Evolutionary conservation across 1,140 invertebrate genomes (phyloP), one percentile per base, ranked within the genome.

Genomic region (Leptinotarsa lineolata): DNA sequence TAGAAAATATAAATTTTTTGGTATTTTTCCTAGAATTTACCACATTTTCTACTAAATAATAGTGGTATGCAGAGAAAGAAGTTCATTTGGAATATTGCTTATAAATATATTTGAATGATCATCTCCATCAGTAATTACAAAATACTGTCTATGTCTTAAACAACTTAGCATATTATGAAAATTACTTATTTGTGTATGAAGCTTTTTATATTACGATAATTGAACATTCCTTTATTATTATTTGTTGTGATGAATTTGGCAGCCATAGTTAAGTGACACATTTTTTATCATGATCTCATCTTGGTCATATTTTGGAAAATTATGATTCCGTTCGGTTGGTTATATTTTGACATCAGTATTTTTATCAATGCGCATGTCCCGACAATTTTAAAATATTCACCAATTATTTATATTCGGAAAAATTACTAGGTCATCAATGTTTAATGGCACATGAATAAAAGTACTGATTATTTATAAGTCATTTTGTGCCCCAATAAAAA

Each of bases 241-340:
- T 67, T 18, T 67, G n/a, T 54, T 68, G 67, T 68, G 67, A 68
- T 68, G 16, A 45, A 54, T 71, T 39, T 71, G 69, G 69, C 69
- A 71, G 69, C 69, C 66, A 68, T 63, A 63, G 68, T 59, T 70
- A 30, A 24, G 18, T 20, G 16, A 54, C 48, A 54, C 48, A 13
- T 70, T 59, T 58, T 70, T 58, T 59, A 24, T 70, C 59, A 44
- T 70, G 48, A 70, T 70, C 58, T 70, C 48, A 70, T 70, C 44
- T 68, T 44, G 66, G 20, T 64, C 24, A 30, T 67, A n/a, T 67
- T 20, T 30, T n/a, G 16, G 58, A 59, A 59, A 58, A 58, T 24
- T 65, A 16, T 65, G 16, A 20, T 24, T 21, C 63, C 63, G 18
- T 65, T 65, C 18, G 30, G 30, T 54, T 54, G 48, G 48, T 54